Base-by-base conservation (phyloP, 2,888 invertebrate genomes). In the Strigamia crassipes region DNA sequence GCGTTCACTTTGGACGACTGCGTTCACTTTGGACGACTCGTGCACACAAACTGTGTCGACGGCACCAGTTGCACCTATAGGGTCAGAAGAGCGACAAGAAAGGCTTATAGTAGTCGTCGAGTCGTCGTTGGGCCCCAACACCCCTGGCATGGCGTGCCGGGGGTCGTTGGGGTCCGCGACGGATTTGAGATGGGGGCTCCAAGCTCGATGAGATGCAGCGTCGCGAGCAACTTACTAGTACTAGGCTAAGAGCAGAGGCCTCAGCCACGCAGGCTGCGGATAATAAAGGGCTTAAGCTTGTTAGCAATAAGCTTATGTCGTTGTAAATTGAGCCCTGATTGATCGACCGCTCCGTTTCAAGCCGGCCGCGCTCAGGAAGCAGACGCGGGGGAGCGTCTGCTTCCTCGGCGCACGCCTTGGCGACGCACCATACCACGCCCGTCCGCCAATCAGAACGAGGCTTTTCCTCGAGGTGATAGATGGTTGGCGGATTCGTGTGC, bases 231-330 rank as follows among this genome's bases (percentile, higher is more conserved):
- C 78, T 38, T 42, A 41, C 42, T 41, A 38, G 78, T 42, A 78
- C 78, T 78, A 42, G 78, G 78, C 42, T 78, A 78, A 78, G 73
- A 41, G 78, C 78, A 78, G 42, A 78, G 78, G 78, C 78, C 80
- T 41, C 23, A 80, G 80, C 51, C 56, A 51, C 46, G 56, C 80
- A 80, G 80, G 56, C 80, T 23, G 80, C 61, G 81, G 81, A 81
- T 81, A 81, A 81, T 81, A 81, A 80, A 80, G 66, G 66, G 81
- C 81, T 81, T 81, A 81, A 61, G 81, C 81, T 81, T 81, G 81
- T 81, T 81, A 81, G 81, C 81, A 81, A 81, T 81, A 81, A 81
- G 81, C 81, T 81, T 81, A 81, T 81, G 81, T 81, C 81, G 81
- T 61, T 61, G 81, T 81, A 81, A 81, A 81, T 81, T 81, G 81